These are phyloP conservation scores for Alosa sapidissima DNA, from an alignment of 2,797 vertebrate genomes.

Conservation along the genomic window DNA sequence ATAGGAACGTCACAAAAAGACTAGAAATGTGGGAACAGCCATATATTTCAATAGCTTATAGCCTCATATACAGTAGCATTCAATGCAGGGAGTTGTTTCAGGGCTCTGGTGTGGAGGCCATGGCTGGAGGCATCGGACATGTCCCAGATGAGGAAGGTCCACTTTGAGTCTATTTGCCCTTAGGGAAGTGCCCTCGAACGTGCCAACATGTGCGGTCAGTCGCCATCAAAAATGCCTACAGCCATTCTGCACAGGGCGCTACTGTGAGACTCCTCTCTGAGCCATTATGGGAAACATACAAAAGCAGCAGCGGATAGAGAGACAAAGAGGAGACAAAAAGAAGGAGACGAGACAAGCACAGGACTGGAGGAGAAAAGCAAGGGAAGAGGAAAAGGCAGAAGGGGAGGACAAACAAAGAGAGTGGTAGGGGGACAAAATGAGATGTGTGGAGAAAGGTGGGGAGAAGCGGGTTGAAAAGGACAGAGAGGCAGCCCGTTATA, in stretches of 20 bases:
- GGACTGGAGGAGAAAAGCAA: not conserved
- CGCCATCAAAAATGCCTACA: not conserved
- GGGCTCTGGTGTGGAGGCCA: not conserved
- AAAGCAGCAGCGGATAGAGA: slow-evolving; percentile 29
- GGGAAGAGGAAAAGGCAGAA: slow-evolving; percentile 25
- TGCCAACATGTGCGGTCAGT: not conserved
- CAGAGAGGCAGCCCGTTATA: not conserved
- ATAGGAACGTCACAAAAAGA: not conserved
- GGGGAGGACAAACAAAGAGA: slow-evolving; percentile 24
- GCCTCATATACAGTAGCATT: not conserved
- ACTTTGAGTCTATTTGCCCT: not conserved
- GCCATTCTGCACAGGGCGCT: not conserved
- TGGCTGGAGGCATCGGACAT: not conserved
- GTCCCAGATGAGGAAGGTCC: slow-evolving; percentile 13
- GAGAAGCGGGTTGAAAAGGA: not conserved
- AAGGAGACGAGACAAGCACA: slow-evolving; percentile 19
- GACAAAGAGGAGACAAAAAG: slow-evolving; percentile 37
- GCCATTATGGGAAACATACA: not conserved
- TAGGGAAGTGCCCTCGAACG: not conserved
- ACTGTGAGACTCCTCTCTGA: not conserved
- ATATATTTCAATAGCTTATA: not conserved
- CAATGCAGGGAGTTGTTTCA: not conserved
- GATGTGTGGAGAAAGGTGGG: not conserved
- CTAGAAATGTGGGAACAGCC: not conserved
- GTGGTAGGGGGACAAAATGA: slow-evolving; percentile 13